These are phyloP conservation scores for Meriones unguiculatus DNA, from an alignment of 2,113 vertebrate species.

Conservation along the genomic window DNA sequence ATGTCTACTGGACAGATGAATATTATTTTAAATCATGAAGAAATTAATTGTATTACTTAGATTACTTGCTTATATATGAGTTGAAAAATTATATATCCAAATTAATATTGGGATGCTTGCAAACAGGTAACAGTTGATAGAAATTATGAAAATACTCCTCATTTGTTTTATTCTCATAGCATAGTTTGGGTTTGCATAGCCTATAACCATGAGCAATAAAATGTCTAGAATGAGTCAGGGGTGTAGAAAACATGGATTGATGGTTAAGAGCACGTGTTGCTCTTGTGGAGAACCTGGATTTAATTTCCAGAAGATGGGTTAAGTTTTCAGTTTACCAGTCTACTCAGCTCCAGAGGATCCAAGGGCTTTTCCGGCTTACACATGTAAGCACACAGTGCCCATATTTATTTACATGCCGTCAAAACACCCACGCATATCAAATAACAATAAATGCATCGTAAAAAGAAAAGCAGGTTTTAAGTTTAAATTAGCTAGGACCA, in stretches of 20 bases:
- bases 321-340: no score
- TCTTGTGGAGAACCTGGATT: neutral
- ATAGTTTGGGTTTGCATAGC: neutral
- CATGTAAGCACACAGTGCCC: neutral
- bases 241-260: no score
- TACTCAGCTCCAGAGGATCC: no score
- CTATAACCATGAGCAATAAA: neutral
- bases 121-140: neutral
- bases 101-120: neutral
- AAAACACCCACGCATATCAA: neutral
- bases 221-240: neutral
- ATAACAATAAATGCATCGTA: neutral
- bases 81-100: neutral
- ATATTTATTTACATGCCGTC: neutral
- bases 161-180: neutral
- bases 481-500: neutral
- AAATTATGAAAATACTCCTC: neutral
- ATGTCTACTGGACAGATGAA: neutral
- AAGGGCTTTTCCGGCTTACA: neutral
- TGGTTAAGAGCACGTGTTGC: neutral
- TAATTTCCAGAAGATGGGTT: no score
- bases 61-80: neutral
- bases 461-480: neutral
- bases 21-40: neutral
- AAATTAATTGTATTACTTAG: neutral